Conservation (phyloP, 2,888 invertebrate genomes). For the Drosophila algonquin region DNA sequence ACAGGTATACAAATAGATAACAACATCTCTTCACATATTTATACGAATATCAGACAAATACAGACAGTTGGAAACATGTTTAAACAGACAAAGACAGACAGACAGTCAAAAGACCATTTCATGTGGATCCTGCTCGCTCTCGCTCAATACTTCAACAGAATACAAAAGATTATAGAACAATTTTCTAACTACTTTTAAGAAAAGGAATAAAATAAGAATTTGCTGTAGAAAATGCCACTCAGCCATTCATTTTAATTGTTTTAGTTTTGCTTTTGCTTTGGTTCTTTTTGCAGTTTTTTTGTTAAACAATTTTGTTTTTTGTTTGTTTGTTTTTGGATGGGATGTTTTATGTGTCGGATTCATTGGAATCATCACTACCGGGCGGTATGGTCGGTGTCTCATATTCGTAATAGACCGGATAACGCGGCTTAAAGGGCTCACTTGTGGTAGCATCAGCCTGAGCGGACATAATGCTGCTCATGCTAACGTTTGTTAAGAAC, state of each 20-base stretch:
- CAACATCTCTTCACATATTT: not conserved
- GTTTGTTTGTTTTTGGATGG: slow-evolving; percentile 32
- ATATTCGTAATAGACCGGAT: slow-evolving; percentile 83
- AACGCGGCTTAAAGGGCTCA: slow-evolving; percentile 83
- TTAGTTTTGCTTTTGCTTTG: slow-evolving; percentile 36
- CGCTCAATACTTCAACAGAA: slow-evolving; percentile 29
- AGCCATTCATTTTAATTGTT: slow-evolving; percentile 67
- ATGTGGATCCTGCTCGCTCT: not conserved
- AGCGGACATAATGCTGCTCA: slow-evolving; percentile 81
- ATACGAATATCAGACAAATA: not conserved
- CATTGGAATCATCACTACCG: slow-evolving; percentile 83
- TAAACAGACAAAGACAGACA: slow-evolving; percentile 3
- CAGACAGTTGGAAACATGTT: not conserved
- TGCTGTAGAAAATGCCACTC: slow-evolving; percentile 69
- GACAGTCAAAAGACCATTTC: not conserved
- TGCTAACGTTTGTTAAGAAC: slow-evolving; percentile 81
- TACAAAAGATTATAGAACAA: slow-evolving; percentile 21
- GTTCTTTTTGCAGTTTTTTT: slow-evolving; percentile 25
- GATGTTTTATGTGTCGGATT: slow-evolving; percentile 72
- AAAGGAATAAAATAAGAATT: slow-evolving; percentile 60
- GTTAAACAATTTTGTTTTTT: slow-evolving; percentile 28
- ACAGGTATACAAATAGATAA: not conserved
- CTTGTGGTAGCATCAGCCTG: slow-evolving; percentile 74
- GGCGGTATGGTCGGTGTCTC: slow-evolving; percentile 84
- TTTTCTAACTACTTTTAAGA: slow-evolving; percentile 59